These are phyloP conservation scores for Gymnobelideus leadbeateri DNA, from an alignment of 2,113 vertebrate species.

Conservation along the genomic window DNA sequence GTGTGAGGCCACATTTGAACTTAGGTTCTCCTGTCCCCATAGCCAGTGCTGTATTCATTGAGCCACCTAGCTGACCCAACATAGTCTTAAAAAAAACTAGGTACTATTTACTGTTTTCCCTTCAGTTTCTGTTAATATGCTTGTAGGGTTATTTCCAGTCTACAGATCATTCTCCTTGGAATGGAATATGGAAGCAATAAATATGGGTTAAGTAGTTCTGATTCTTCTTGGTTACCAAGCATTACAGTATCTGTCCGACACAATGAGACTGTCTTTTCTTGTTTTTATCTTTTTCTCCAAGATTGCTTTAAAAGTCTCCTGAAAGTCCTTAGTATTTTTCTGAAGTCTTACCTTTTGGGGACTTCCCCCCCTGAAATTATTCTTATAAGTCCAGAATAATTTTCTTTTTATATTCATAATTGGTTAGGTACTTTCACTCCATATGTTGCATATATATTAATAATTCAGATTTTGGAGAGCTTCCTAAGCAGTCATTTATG, in stretches of 20 bases:
- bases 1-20: no score
- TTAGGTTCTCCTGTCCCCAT: no score
- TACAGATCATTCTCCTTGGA: neutral
- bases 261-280: neutral
- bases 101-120: neutral
- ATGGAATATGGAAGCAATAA: neutral
- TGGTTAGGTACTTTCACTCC: neutral
- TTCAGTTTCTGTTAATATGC: neutral
- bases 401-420: neutral
- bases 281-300: neutral
- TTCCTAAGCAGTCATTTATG: neutral
- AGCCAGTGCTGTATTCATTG: no score
- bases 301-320: neutral
- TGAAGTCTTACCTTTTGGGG: neutral
- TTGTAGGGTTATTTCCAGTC: neutral
- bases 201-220: neutral
- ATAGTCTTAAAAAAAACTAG: neutral
- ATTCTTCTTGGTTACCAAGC: neutral
- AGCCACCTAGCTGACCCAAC: no score
- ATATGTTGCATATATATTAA: neutral
- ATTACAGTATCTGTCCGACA: neutral
- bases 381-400: neutral
- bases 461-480: neutral
- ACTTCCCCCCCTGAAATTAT: neutral
- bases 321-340: neutral